A percentile compares a stretch with the other conserved stretches of the same genome.
Evolutionary conservation across 2,797 vertebrate species (phyloP).

Genomic region (Darevskia mixta): DNA sequence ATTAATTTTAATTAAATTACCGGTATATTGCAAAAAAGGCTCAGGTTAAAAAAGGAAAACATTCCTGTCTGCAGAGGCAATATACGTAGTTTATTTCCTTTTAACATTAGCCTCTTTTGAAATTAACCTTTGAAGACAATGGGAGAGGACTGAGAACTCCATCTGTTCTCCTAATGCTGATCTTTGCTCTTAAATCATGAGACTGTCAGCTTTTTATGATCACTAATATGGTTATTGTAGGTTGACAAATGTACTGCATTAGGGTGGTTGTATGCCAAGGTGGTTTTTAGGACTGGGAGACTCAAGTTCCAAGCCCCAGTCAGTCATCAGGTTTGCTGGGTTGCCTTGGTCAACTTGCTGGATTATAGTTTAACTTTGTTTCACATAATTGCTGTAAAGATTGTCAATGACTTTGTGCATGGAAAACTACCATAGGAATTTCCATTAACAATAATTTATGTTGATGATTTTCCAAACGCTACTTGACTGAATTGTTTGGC

Average conservation of each 20-base stretch:
- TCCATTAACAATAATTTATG: not conserved
- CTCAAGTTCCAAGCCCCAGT: not conserved
- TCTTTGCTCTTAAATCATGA: not conserved
- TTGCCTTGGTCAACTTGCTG: not conserved
- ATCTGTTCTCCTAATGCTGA: not conserved
- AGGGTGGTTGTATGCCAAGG: not conserved
- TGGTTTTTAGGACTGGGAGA: not conserved
- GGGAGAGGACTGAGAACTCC: not conserved
- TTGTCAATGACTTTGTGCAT: not conserved
- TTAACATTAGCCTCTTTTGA: not conserved
- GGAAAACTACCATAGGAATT: not conserved
- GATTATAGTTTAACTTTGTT: not conserved
- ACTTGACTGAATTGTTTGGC: not conserved
- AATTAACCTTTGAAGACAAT: not conserved
- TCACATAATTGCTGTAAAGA: not conserved
- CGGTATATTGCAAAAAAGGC: not conserved
- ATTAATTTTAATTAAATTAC: not conserved
- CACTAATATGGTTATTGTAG: not conserved
- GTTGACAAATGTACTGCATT: not conserved
- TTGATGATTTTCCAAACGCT: not conserved
- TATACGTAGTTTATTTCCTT: not conserved
- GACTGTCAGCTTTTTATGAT: not conserved
- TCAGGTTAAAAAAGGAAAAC: not conserved
- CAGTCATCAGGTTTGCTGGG: not conserved
- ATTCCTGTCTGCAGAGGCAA: not conserved